Base-by-base conservation (phyloP, 2,888 invertebrate genomes). In the Hirtodrosophila duncani region DNA sequence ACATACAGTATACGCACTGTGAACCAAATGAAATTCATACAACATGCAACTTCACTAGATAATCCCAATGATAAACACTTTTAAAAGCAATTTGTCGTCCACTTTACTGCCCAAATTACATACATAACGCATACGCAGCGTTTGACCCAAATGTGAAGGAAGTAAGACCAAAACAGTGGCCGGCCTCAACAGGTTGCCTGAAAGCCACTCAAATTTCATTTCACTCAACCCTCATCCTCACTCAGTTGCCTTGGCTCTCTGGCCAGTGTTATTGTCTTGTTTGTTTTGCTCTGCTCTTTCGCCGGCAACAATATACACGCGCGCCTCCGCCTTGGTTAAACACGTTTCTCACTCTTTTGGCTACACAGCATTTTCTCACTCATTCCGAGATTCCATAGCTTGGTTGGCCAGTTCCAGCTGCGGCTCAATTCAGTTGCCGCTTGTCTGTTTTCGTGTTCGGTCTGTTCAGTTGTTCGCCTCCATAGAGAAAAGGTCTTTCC, bases 391-490 rank as follows among this genome's bases (percentile, higher is more conserved):
- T 48, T 56, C 45, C 49, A 48, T 23, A 20, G 33, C 30, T 3
- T 9, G 20, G 10, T 58, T 69, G 70, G 62, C 48, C 18, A 46
- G 51, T 37, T 55, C 38, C 64, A 50, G 48, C 42, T 44, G 41
- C n/a, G 5, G 31, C 33, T 31, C 18, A 53, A 33, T 65, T 75
- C 52, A 75, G 81, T 75, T 81, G 80, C 79, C 77, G 79, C 79
- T 75, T 67, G 65, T 61, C 61, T 51, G 77, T 79, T 81, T 79
- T 60, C 71, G 61, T 71, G 67, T 71, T 60, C 77, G 81, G 75
- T 77, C 77, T 72, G 77, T 61, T 63, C 48, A 50, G 46, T 30
- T 27, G 34, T 49, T 49, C 27, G 38, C 34, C n/a, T n/a, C n/a
- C n/a, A n/a, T n/a, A n/a, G n/a, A n/a, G n/a, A n/a, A n/a, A n/a